Evolutionary conservation across 2,113 vertebrate genomes (phyloP).

Genomic region (Gobius niger): DNA sequence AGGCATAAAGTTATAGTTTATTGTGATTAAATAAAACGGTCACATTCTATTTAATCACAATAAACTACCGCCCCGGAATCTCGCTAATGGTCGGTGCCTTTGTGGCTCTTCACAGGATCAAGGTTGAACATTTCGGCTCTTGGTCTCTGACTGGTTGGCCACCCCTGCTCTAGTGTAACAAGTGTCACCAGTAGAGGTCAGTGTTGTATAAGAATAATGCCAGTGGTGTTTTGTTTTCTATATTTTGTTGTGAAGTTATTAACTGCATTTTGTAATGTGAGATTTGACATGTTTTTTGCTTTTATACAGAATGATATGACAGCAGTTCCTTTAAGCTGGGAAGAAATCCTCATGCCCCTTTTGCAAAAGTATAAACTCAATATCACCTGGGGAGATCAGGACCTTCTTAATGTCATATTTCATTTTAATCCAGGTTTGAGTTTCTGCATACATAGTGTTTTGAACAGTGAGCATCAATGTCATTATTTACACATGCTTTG

Average conservation of each 20-base stretch:
- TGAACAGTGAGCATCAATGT: background rate
- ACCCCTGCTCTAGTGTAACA: conserved; percentile 16
- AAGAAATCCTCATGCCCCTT: conserved; percentile 91
- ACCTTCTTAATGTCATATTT: conserved; percentile 96
- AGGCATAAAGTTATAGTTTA: too few species aligned
- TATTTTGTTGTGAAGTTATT: conserved; percentile 11
- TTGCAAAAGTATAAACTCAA: conserved; percentile 97
- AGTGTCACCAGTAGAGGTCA: conserved; percentile 67
- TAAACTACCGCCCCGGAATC: too few species aligned
- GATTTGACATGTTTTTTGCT: background rate
- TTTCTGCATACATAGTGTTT: background rate
- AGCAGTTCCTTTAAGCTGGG: conserved; percentile 80
- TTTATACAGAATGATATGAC: conserved; percentile 91
- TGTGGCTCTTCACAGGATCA: too few species aligned
- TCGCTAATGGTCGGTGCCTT: too few species aligned
- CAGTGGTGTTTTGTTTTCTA: background rate
- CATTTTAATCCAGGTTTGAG: conserved; percentile 91
- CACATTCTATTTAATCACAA: too few species aligned
- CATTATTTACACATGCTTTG: background rate
- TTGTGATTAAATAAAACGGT: too few species aligned
- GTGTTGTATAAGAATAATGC: conserved; percentile 44
- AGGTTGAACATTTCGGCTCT: too few species aligned
- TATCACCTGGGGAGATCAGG: conserved; percentile 98
- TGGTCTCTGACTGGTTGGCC: too few species aligned
- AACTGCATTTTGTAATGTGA: background rate